phyloP scores from a whole-genome alignment of 2,113 vertebrate genomes.

The Hassar affinis region DNA sequence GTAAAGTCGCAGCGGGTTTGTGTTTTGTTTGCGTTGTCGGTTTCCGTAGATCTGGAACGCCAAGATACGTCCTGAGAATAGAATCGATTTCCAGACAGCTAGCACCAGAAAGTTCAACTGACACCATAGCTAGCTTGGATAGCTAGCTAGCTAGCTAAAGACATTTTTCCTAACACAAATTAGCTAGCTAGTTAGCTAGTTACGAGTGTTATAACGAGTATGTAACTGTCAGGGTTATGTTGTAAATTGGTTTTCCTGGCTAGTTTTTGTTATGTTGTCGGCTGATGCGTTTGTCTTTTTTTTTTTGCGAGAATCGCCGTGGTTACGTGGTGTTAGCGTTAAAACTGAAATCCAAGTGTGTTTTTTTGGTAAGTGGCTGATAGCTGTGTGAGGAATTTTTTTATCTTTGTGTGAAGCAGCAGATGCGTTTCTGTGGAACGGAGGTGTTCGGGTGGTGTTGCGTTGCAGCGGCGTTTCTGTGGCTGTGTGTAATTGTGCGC shows the following conservation, averaged over 20 bases:
- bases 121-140: no score
- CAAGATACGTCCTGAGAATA: no score
- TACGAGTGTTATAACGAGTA: not conserved
- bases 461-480: conserved; percentile 29
- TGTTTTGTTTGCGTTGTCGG: no score
- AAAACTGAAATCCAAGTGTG: not conserved
- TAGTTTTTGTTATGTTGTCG: not conserved
- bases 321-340: not conserved
- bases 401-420: not conserved
- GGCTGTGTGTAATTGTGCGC: conserved; percentile 34
- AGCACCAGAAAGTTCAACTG: not conserved
- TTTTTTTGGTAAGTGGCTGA: not conserved
- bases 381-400: no score
- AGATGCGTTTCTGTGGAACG: not conserved
- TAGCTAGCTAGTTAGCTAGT: not conserved
- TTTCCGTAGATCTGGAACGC: no score
- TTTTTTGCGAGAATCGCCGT: not conserved
- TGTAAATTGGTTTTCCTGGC: no score
- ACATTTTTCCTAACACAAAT: not conserved
- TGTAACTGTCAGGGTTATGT: no score
- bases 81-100: not conserved
- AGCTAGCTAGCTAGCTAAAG: not conserved
- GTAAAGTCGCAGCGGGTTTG: no score
- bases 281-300: no score
- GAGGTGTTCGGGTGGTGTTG: conserved; percentile 12